Evolutionary conservation across 2,797 vertebrate genomes (phyloP).

Genomic region (Huso huso): DNA sequence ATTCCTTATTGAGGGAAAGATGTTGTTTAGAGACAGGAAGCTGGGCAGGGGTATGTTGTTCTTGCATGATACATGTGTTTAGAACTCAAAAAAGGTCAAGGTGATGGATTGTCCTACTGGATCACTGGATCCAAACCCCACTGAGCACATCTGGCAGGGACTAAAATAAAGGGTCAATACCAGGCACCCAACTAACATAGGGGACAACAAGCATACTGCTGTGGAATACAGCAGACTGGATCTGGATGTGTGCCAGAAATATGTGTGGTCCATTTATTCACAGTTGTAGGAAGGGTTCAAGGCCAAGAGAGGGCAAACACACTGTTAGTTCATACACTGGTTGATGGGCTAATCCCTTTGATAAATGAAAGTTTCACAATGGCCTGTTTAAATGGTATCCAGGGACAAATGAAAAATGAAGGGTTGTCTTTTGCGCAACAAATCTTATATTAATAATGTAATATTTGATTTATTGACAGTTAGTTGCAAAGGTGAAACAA

Average conservation of each 20-base stretch:
- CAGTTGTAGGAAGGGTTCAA: neutral
- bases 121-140: neutral
- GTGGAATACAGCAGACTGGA: neutral
- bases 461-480: neutral
- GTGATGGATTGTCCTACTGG: neutral
- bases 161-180: neutral
- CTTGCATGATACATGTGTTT: neutral
- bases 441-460: neutral
- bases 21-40: neutral
- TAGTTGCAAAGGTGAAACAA: neutral
- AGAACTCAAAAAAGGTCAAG: neutral
- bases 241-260: neutral
- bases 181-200: neutral
- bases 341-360: conserved; percentile 1
- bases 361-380: conserved; percentile 1
- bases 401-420: conserved; percentile 2
- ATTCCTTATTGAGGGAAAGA: neutral
- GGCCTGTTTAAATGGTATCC: neutral
- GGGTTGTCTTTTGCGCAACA: neutral
- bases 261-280: neutral
- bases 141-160: neutral
- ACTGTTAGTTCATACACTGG: too few relatives aligned
- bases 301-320: too few relatives aligned
- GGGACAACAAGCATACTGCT: neutral
- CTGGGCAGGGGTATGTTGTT: too few relatives aligned